Percentiles rank a stretch among this genome's conserved stretches.
Conservation (phyloP, 2,797 vertebrate species). For the Parambassis ranga region DNA sequence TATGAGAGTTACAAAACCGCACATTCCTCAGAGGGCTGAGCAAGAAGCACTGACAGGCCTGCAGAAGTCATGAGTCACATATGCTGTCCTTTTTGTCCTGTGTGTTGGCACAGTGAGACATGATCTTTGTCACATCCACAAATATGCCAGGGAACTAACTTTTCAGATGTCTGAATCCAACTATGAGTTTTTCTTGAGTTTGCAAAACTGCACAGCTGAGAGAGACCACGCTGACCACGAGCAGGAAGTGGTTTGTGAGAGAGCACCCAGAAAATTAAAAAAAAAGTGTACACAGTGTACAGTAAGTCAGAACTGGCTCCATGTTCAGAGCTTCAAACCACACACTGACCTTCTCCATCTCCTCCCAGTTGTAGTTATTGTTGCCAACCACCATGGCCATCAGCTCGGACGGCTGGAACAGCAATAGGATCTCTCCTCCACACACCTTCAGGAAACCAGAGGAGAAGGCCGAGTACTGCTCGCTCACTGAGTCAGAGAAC, state of each 20-base stretch:
- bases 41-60: background rate
- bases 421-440: slow-evolving; percentile 91
- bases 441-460: slow-evolving; percentile 96
- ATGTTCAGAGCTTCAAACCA: background rate
- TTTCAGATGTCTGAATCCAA: background rate
- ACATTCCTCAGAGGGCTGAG: background rate
- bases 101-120: background rate
- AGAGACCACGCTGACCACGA: background rate
- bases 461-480: slow-evolving; percentile 93
- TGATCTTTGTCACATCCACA: background rate
- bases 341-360: slow-evolving; percentile 90
- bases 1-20: too few relatives aligned
- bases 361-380: slow-evolving; percentile 97
- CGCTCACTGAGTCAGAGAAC: slow-evolving; percentile 87
- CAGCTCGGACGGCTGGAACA: slow-evolving; percentile 96
- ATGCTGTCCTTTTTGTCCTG: too few relatives aligned
- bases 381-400: slow-evolving; percentile 99
- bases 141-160: background rate
- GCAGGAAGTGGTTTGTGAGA: background rate
- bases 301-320: background rate
- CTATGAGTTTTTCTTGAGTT: background rate
- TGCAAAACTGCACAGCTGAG: background rate
- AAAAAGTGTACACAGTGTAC: too few relatives aligned
- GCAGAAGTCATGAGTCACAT: too few relatives aligned
- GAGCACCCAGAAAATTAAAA: background rate